phyloP scores from a whole-genome alignment of 2,113 vertebrate genomes.

The Lasiurus cinereus region DNA sequence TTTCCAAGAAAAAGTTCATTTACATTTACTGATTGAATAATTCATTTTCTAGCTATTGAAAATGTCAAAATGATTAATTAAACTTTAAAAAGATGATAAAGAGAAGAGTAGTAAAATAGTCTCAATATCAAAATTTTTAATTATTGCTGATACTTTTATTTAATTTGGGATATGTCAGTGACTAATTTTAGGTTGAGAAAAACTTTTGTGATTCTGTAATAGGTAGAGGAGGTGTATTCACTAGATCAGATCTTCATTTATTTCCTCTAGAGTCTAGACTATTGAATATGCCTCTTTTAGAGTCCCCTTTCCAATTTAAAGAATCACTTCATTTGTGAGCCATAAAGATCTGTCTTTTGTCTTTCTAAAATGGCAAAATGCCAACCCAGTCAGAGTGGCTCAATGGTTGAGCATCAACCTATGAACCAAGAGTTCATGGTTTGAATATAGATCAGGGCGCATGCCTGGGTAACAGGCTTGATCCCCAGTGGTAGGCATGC shows the following conservation, averaged over 20 bases:
- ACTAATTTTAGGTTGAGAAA: neutral
- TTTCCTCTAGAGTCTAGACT: neutral
- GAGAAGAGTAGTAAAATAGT: neutral
- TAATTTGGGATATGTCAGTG: neutral
- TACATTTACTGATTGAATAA: neutral
- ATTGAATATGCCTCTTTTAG: neutral
- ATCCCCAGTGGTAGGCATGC: no score
- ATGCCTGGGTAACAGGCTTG: no score
- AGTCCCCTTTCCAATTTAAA: neutral
- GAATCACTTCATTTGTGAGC: neutral
- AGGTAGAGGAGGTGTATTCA: rapidly evolving
- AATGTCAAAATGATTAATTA: neutral
- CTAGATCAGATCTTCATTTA: rapidly evolving
- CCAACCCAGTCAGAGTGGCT: no score
- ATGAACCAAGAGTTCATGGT: no score
- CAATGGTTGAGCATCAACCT: no score
- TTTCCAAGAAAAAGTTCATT: neutral
- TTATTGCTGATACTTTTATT: neutral
- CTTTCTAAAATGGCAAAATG: neutral
- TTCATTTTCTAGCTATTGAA: neutral
- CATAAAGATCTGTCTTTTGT: neutral
- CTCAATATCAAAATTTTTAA: neutral
- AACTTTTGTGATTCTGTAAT: neutral
- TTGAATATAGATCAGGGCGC: no score
- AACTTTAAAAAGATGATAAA: neutral